Conservation (phyloP, 2,888 invertebrate species). For the Belgica antarctica region DNA sequence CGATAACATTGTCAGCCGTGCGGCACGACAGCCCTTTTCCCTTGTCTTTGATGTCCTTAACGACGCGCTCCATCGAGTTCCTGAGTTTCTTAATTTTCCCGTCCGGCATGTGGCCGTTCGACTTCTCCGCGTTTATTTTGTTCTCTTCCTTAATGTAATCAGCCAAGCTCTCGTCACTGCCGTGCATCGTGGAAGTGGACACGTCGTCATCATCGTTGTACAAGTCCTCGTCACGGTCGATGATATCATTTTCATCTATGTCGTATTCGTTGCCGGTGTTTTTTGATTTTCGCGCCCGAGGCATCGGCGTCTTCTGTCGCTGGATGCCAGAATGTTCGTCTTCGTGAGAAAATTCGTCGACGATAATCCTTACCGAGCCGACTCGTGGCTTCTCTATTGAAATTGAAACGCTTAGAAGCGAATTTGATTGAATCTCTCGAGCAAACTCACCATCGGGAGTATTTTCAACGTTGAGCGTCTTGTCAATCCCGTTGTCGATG, state of each 20-base stretch:
- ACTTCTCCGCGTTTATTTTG: constrained; percentile 25
- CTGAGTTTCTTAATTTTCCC: constrained; percentile 19
- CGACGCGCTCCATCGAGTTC: constrained; percentile 24
- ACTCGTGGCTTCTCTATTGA: neutral
- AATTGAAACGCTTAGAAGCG: neutral
- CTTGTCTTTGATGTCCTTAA: constrained; percentile 40
- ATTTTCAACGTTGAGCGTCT: neutral
- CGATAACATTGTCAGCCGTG: constrained; percentile 37
- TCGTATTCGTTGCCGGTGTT: constrained; percentile 7
- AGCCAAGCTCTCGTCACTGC: constrained; percentile 43
- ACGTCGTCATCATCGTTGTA: constrained; percentile 44
- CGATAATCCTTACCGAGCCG: constrained; percentile 14
- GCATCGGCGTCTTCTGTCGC: constrained; percentile 38
- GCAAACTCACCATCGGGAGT: neutral
- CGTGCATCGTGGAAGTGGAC: constrained; percentile 42
- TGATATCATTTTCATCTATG: constrained; percentile 33
- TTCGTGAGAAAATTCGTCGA: constrained; percentile 30
- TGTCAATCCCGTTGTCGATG: constrained; percentile 39
- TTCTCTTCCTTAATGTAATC: constrained; percentile 42
- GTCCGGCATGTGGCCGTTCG: neutral
- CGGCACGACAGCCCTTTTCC: constrained; percentile 40
- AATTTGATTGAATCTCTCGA: no score
- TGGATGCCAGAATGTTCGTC: neutral
- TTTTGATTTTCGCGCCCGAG: neutral
- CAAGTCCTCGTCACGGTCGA: constrained; percentile 38